Base-by-base conservation (phyloP, 2,797 vertebrate species). In the Poecilia gillii region DNA sequence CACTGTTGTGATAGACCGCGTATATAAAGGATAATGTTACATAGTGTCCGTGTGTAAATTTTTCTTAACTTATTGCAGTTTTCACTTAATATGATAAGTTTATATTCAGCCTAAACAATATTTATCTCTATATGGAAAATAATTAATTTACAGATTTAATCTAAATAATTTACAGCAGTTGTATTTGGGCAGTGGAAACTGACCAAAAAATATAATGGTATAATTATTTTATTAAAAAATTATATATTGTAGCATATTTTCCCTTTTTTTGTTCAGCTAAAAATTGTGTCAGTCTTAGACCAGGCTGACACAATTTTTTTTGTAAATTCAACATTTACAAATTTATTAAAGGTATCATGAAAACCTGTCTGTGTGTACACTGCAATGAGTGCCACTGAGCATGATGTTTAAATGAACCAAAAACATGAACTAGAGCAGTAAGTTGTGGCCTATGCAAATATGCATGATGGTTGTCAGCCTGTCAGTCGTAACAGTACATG, bases 391-490 rank as follows among this genome's bases (percentile, higher is more conserved):
- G 68, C 57, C n/a, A 16, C 51, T 2, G 1, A 4, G 11, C 62
- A 39, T 12, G 6, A 23, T 53, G 57, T 79, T 76, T 45, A 57
- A 71, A 62, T 83, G 68, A 46, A 71, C 16, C 76, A 33, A 73
- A 79, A 78, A 33, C 39, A 72, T 71, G 72, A 82, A 82, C 55
- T 78, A 28, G 16, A 74, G 41, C 46, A 79, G 72, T 84, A 85
- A 72, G 55, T 59, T 72, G 41, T 75, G 49, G 47, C 68, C 76
- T 77, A 46, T 73, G 83, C 64, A 75, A 79, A 85, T 57, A 79
- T 59, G 3, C 53, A 39, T 66, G 72, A 75, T 41, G 36, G 62
- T 80, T 49, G 53, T 89, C 77, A 77, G 70, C 71, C 72, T 70
- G 73, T 79, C 87, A 78, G 75, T 64, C 51, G 62, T 77, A n/a